A percentile compares a stretch with the other conserved stretches of the same genome.
These are phyloP conservation scores for Augiades crinisus DNA, from an alignment of 2,888 invertebrate genomes.

Conservation along the genomic window DNA sequence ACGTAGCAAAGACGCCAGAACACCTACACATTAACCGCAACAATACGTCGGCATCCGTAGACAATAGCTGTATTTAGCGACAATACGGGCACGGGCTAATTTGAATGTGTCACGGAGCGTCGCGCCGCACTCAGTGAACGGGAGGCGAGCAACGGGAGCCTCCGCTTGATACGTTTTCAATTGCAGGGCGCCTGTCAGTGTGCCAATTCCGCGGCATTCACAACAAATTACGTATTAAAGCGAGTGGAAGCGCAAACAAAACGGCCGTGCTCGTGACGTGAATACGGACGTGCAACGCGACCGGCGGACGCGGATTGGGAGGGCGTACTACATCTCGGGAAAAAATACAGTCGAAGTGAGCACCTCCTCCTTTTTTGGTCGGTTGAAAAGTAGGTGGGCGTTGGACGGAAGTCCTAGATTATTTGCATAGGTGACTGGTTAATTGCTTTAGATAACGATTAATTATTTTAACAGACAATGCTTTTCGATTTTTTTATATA, in stretches of 20 bases:
- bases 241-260: constrained; percentile 78
- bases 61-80: constrained; percentile 19
- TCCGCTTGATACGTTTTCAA: constrained; percentile 67
- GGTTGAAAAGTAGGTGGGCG: too few relatives aligned
- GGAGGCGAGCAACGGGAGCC: constrained; percentile 44
- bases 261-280: constrained; percentile 77
- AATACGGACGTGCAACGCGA: constrained; percentile 56
- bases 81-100: constrained; percentile 15
- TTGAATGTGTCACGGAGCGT: constrained; percentile 17
- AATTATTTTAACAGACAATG: too few relatives aligned
- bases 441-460: too few relatives aligned
- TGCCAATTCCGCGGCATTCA: constrained; percentile 77
- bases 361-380: too few relatives aligned
- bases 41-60: too few relatives aligned
- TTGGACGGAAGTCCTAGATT: too few relatives aligned
- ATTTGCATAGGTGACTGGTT: too few relatives aligned
- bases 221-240: constrained; percentile 79
- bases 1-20: neutral
- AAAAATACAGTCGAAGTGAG: too few relatives aligned
- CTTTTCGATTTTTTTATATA: too few relatives aligned
- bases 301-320: constrained; percentile 38
- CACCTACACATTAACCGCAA: neutral
- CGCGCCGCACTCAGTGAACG: neutral
- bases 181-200: constrained; percentile 69
- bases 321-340: constrained; percentile 8